A percentile compares a stretch with the other conserved stretches of the same genome.
Evolutionary conservation across 2,888 invertebrate species (phyloP).

Genomic region (Ariolimax columbianus): DNA sequence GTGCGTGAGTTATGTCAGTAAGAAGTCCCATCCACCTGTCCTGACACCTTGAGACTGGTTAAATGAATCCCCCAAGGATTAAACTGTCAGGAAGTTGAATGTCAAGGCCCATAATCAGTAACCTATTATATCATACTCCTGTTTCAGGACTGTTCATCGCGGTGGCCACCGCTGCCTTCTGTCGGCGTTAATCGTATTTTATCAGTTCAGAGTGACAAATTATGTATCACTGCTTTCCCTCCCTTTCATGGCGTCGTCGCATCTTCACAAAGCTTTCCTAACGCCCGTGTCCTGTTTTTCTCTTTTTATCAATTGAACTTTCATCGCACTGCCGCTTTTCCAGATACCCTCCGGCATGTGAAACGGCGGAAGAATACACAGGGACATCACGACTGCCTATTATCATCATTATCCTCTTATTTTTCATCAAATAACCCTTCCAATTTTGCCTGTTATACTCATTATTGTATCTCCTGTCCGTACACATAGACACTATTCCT

Average conservation of each 20-base stretch:
- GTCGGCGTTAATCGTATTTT: background rate
- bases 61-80: background rate
- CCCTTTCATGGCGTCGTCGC: background rate
- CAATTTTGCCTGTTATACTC: constrained; percentile 29
- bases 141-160: background rate
- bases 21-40: too few relatives aligned
- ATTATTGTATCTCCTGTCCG: constrained; percentile 17
- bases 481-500: background rate
- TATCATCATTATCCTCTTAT: constrained; percentile 40
- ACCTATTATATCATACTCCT: background rate
- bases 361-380: background rate
- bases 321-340: background rate
- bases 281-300: background rate
- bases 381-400: constrained; percentile 2
- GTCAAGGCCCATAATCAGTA: background rate
- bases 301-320: background rate
- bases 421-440: constrained; percentile 4
- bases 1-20: too few relatives aligned
- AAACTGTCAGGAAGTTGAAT: background rate
- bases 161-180: background rate
- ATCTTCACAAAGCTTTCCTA: background rate
- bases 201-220: background rate
- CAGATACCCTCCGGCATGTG: background rate
- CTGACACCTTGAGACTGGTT: background rate
- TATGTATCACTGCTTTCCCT: background rate